phyloP scores from a whole-genome alignment of 2,797 vertebrate species.

The Psittacula echo region DNA sequence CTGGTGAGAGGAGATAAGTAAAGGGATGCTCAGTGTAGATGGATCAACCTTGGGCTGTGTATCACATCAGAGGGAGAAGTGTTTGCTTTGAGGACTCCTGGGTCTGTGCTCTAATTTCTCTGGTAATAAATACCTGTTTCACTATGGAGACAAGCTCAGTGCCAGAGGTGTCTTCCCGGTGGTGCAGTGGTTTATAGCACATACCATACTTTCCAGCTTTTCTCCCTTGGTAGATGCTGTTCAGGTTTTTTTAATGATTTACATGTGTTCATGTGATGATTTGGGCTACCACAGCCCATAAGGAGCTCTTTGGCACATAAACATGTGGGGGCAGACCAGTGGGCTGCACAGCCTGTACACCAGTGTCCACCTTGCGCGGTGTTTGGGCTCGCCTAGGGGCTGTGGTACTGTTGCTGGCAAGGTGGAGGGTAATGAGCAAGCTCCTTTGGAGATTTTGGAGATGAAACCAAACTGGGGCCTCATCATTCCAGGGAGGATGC shows the following conservation, averaged over 20 bases:
- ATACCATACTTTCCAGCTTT: background rate
- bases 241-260: background rate
- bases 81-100: background rate
- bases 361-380: accelerated
- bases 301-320: background rate
- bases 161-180: background rate
- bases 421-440: background rate
- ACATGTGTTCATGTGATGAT: background rate
- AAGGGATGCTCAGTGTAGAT: background rate
- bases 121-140: background rate
- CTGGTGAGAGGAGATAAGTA: background rate
- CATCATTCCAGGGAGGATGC: background rate
- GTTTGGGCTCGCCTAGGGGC: background rate
- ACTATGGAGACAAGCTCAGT: background rate
- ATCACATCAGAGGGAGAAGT: background rate
- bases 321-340: accelerated
- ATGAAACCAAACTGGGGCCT: background rate
- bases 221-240: background rate
- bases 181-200: background rate
- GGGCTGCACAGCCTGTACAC: accelerated
- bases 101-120: background rate
- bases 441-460: background rate
- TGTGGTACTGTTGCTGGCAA: background rate
- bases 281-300: background rate
- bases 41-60: background rate